Evolutionary conservation across 2,888 invertebrate genomes (phyloP).

Genomic region (Tetheella fluctuosa): DNA sequence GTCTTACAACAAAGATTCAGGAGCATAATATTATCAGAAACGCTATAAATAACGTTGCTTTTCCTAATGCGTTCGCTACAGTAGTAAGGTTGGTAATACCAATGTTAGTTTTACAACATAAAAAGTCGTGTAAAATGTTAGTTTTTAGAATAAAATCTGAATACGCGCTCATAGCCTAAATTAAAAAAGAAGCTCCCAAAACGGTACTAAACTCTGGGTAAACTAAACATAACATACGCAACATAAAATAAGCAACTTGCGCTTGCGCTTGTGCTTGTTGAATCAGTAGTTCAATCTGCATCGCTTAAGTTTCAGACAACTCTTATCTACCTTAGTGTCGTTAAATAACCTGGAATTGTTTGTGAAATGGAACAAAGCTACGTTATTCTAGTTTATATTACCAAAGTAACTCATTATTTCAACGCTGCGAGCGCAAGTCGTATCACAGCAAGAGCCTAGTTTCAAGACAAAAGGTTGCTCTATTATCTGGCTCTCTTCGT

Average conservation of each 20-base stretch:
- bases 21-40: slow-evolving; percentile 4
- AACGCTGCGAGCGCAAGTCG: slow-evolving; percentile 44
- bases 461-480: slow-evolving; percentile 61
- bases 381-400: slow-evolving; percentile 54
- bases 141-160: not conserved
- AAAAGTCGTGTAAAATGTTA: not conserved
- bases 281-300: not conserved
- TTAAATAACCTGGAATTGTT: slow-evolving; percentile 35
- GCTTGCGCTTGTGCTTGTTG: not conserved
- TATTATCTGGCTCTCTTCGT: slow-evolving; percentile 58
- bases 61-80: slow-evolving; percentile 1
- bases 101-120: not conserved
- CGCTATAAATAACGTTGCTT: slow-evolving; percentile 2
- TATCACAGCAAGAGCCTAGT: slow-evolving; percentile 40
- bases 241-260: not conserved
- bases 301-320: not conserved
- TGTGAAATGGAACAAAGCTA: slow-evolving; percentile 52
- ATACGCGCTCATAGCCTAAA: not conserved
- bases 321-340: slow-evolving; percentile 15
- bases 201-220: too few species aligned
- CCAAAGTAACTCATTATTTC: slow-evolving; percentile 62
- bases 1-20: slow-evolving; percentile 7
- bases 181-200: not conserved
- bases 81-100: not conserved
- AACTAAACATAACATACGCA: too few species aligned